phyloP scores from a whole-genome alignment of 2,888 invertebrate species.

The Lymantria dispar region DNA sequence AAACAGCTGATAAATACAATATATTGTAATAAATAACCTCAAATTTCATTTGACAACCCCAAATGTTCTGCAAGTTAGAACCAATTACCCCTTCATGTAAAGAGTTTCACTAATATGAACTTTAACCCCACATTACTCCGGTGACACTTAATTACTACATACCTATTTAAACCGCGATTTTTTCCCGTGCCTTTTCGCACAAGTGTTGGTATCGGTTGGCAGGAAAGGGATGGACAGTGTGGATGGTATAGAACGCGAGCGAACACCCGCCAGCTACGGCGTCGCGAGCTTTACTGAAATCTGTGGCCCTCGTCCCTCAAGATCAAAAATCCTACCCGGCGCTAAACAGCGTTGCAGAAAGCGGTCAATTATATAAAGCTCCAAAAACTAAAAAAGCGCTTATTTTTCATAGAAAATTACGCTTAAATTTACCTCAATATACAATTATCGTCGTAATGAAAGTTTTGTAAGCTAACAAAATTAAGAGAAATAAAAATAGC shows the following conservation, averaged over 20 bases:
- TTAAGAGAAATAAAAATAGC: too few species aligned
- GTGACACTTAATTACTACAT: slow-evolving; percentile 43
- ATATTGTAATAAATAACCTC: slow-evolving; percentile 33
- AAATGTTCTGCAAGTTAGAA: slow-evolving; percentile 2
- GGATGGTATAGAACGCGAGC: slow-evolving; percentile 35
- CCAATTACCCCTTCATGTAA: slow-evolving; percentile 13
- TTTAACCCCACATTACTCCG: slow-evolving; percentile 43
- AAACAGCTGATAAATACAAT: slow-evolving; percentile 28
- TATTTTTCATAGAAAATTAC: background rate
- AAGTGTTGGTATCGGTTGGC: slow-evolving; percentile 45
- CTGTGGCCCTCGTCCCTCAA: slow-evolving; percentile 65
- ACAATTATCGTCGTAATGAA: too few species aligned
- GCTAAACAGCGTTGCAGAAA: background rate
- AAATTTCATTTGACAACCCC: slow-evolving; percentile 13
- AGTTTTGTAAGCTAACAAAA: too few species aligned
- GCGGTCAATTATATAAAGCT: background rate
- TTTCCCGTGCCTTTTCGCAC: slow-evolving; percentile 46
- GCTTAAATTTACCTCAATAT: too few species aligned
- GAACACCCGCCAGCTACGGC: slow-evolving; percentile 63
- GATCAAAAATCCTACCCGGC: background rate
- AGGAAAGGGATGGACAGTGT: slow-evolving; percentile 50
- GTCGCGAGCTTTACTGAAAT: slow-evolving; percentile 78
- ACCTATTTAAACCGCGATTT: slow-evolving; percentile 34
- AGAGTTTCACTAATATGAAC: slow-evolving; percentile 37
- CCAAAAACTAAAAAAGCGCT: background rate